phyloP scores from a whole-genome alignment of 2,113 vertebrate species.

The Anguilla japonica region DNA sequence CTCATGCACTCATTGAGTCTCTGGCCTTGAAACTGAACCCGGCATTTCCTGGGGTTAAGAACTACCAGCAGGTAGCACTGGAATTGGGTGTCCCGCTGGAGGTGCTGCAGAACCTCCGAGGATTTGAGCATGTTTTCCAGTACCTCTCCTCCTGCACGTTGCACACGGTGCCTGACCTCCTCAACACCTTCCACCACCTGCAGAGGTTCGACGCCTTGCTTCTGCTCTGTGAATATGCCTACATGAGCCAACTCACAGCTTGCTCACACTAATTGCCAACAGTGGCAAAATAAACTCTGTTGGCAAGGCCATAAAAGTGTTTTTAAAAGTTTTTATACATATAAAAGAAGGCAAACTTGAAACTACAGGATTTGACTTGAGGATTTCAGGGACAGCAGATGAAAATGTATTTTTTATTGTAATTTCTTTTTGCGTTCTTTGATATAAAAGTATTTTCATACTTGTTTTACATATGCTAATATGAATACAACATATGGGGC shows the following conservation, averaged over 20 bases:
- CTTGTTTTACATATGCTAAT: not conserved
- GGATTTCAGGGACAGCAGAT: not conserved
- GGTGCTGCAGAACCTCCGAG: constrained; percentile 42
- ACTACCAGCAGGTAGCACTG: constrained; percentile 55
- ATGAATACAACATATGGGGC: not conserved
- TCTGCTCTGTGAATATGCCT: constrained; percentile 55
- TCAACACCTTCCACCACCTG: constrained; percentile 50
- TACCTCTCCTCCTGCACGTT: constrained; percentile 28
- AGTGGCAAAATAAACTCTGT: not conserved
- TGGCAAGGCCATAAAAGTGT: not conserved
- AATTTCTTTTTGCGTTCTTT: not conserved
- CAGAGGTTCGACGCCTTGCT: constrained; percentile 51
- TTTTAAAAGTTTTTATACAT: not conserved
- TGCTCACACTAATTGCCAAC: not conserved
- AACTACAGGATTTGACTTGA: not conserved
- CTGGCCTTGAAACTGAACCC: constrained; percentile 55
- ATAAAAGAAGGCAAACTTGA: not conserved
- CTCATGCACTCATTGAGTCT: constrained; percentile 44
- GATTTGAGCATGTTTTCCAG: constrained; percentile 52
- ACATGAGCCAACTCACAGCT: not conserved
- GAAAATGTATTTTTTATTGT: not conserved
- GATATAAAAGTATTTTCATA: not conserved
- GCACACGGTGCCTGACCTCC: constrained; percentile 36
- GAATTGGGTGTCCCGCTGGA: constrained; percentile 43
- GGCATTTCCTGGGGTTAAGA: constrained; percentile 42